Conservation (phyloP, 2,797 vertebrate genomes). For the Delichon dasypus region DNA sequence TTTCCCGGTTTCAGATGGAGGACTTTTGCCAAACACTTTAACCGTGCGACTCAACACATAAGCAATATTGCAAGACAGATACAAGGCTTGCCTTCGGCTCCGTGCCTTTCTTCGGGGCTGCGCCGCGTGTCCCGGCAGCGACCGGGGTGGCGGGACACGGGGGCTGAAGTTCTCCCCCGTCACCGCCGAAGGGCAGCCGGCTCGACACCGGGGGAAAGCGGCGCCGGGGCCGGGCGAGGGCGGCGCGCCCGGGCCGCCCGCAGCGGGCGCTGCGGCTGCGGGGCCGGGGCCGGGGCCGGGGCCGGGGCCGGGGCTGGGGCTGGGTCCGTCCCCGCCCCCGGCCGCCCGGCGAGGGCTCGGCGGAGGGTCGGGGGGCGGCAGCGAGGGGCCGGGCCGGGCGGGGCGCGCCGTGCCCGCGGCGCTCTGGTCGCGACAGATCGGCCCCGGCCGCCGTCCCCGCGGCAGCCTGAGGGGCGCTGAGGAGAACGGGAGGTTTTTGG, state of each 20-base stretch:
- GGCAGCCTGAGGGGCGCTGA: not conserved
- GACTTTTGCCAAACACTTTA: not conserved
- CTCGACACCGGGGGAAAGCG: not conserved
- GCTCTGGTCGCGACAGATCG: not conserved
- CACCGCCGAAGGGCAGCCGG: not conserved
- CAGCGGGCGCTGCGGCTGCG: constrained; percentile 61
- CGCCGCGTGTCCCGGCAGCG: not conserved
- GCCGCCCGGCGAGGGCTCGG: not conserved
- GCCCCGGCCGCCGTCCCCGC: not conserved
- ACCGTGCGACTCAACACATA: accelerated
- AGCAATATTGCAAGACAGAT: accelerated
- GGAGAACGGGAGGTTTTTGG: not conserved
- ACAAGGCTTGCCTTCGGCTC: not conserved
- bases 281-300: not conserved
- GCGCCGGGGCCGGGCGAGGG: not conserved
- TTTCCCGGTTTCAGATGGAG: not conserved
- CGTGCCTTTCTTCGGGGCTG: not conserved
- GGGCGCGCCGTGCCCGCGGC: constrained; percentile 40
- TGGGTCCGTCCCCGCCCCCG: not conserved
- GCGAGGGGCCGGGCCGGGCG: constrained; percentile 15
- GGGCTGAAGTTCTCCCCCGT: not conserved
- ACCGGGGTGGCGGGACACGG: not conserved
- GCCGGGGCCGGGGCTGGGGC: too few relatives aligned
- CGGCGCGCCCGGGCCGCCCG: not conserved
- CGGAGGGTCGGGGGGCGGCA: not conserved